These are phyloP conservation scores for Drosophila sucinea DNA, from an alignment of 1,140 invertebrate species.

Conservation along the genomic window DNA sequence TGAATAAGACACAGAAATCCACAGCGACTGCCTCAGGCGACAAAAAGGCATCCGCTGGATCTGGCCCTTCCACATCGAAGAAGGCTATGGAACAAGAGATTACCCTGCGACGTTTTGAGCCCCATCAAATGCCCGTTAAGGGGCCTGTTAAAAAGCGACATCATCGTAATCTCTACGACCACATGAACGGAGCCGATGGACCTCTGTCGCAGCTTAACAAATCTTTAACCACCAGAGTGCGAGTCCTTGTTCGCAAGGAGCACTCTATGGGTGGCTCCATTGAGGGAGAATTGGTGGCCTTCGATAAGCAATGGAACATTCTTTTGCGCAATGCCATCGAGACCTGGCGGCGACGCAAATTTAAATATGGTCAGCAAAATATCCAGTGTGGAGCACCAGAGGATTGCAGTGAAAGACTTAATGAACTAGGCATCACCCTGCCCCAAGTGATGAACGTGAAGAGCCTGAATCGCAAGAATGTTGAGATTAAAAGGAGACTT, in stretches of 20 bases:
- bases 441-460: constrained; percentile 84
- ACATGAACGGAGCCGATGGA: constrained; percentile 86
- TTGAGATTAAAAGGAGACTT: constrained; percentile 89
- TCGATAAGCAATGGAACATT: constrained; percentile 98
- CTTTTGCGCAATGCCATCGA: constrained; percentile 94
- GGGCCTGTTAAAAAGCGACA: constrained; percentile 61
- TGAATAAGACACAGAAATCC: constrained; percentile 54
- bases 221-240: constrained; percentile 86
- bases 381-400: constrained; percentile 31
- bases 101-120: constrained; percentile 51
- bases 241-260: constrained; percentile 88
- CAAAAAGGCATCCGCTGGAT: constrained; percentile 2
- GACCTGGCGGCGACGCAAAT: constrained; percentile 88
- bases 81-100: neutral
- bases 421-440: constrained; percentile 68
- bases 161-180: constrained; percentile 85
- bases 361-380: constrained; percentile 67
- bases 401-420: constrained; percentile 52
- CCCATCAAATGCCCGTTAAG: constrained; percentile 70
- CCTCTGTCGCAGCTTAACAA: constrained; percentile 87
- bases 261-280: constrained; percentile 89
- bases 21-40: neutral
- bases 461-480: constrained; percentile 85
- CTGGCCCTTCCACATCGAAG: constrained; percentile 27
- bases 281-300: constrained; percentile 92